Evolutionary conservation across 2,888 invertebrate genomes (phyloP).

Genomic region (Acleris laterana): DNA sequence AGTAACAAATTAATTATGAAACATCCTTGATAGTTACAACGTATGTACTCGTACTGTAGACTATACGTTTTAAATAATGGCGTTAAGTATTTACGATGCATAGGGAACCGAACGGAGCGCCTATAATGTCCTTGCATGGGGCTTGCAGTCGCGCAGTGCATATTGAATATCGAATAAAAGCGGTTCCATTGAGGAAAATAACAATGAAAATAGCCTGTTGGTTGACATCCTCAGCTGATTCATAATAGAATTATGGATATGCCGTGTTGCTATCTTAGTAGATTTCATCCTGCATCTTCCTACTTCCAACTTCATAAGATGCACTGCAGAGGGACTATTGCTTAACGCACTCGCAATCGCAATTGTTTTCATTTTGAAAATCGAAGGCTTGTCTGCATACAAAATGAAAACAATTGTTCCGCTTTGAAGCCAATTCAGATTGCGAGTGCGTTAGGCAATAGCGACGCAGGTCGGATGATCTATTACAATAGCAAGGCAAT

Average conservation of each 20-base stretch:
- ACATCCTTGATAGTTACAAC: too few relatives aligned
- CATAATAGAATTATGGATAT: background rate
- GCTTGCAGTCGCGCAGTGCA: conserved; percentile 1
- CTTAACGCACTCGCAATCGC: too few relatives aligned
- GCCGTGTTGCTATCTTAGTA: background rate
- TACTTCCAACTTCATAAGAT: background rate
- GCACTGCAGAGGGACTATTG: too few relatives aligned
- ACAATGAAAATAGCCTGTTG: background rate
- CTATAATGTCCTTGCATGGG: conserved; percentile 4
- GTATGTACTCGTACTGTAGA: too few relatives aligned
- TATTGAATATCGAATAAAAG: conserved; percentile 6
- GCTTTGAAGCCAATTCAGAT: too few relatives aligned
- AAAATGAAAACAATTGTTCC: too few relatives aligned
- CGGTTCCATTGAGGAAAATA: conserved; percentile 4
- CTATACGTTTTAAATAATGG: too few relatives aligned
- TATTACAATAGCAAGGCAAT: too few relatives aligned
- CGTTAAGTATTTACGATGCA: background rate
- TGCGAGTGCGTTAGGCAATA: too few relatives aligned
- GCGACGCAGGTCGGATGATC: background rate
- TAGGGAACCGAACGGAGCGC: conserved; percentile 1
- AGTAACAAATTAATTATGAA: background rate
- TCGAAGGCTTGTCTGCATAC: too few relatives aligned
- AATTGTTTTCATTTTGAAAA: too few relatives aligned
- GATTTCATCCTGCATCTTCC: background rate
- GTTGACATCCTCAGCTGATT: background rate